Conservation (phyloP, 2,888 invertebrate genomes). For the Eledone cirrhosa region DNA sequence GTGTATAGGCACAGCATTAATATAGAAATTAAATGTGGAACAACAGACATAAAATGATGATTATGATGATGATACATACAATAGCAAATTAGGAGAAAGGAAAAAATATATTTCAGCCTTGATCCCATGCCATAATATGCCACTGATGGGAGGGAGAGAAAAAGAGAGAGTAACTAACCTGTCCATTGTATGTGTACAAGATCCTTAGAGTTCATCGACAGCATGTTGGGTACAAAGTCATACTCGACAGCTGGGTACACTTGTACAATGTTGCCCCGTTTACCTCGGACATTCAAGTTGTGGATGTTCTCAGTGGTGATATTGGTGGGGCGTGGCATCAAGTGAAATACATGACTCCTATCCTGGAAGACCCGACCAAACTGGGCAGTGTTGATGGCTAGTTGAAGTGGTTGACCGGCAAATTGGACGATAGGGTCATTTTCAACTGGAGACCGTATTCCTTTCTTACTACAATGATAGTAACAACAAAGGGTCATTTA, state of each 20-base stretch:
- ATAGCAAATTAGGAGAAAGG: too few species aligned
- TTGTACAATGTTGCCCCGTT: conserved; percentile 65
- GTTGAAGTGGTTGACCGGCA: conserved; percentile 55
- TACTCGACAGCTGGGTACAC: conserved; percentile 65
- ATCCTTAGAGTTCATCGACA: conserved; percentile 47
- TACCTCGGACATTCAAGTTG: conserved; percentile 63
- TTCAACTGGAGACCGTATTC: conserved; percentile 42
- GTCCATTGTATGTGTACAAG: conserved; percentile 65
- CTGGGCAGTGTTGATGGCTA: conserved; percentile 65
- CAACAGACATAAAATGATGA: too few species aligned
- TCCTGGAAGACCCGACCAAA: conserved; percentile 65
- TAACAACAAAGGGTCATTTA: conserved; percentile 7
- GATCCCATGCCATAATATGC: too few species aligned
- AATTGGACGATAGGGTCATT: conserved; percentile 62
- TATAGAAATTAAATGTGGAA: too few species aligned
- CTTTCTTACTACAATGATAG: too few species aligned
- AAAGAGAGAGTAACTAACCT: conserved; percentile 38
- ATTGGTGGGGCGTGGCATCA: conserved; percentile 51
- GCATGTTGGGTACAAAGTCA: conserved; percentile 59
- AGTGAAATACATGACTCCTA: conserved; percentile 60
- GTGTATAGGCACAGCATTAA: too few species aligned
- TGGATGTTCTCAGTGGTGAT: conserved; percentile 43
- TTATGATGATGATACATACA: too few species aligned
- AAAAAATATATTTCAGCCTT: too few species aligned
- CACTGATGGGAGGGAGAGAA: too few species aligned